phyloP scores from a whole-genome alignment of 2,113 vertebrate species.

The Bos indicus region DNA sequence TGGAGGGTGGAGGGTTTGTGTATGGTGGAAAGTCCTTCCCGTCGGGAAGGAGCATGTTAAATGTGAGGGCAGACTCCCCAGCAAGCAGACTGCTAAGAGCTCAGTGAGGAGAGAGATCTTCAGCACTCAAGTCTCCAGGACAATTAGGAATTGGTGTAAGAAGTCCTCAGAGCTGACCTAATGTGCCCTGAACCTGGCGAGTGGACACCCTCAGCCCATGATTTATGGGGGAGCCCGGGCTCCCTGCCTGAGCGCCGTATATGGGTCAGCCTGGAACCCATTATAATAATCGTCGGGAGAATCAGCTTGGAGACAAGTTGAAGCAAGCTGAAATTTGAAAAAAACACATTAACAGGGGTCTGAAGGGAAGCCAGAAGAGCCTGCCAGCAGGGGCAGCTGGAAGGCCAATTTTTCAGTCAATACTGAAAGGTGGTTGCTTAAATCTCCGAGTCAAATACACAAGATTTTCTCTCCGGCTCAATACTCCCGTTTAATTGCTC shows the following conservation, averaged over 20 bases:
- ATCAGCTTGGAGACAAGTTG: constrained; percentile 25
- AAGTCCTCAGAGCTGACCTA: background rate
- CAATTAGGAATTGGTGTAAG: background rate
- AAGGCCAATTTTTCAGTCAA: constrained; percentile 47
- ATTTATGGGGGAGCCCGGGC: background rate
- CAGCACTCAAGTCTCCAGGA: background rate
- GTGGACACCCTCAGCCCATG: background rate
- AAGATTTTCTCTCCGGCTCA: constrained; percentile 27
- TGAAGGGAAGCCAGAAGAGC: constrained; percentile 45
- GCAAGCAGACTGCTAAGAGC: background rate
- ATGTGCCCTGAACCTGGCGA: background rate
- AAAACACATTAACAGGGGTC: constrained; percentile 22
- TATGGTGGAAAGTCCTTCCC: background rate
- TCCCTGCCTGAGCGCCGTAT: background rate
- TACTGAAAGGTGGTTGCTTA: constrained; percentile 51
- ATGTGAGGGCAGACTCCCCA: background rate
- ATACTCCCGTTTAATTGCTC: constrained; percentile 30
- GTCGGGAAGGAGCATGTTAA: background rate
- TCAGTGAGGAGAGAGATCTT: background rate
- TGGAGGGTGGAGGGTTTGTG: background rate
- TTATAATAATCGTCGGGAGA: background rate
- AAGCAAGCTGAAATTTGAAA: constrained; percentile 49
- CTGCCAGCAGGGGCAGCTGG: constrained; percentile 50
- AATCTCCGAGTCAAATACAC: constrained; percentile 44
- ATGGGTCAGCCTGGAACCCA: constrained; percentile 38